Evolutionary conservation across 2,113 vertebrate genomes (phyloP).

Genomic region (Odocoileus virginianus): DNA sequence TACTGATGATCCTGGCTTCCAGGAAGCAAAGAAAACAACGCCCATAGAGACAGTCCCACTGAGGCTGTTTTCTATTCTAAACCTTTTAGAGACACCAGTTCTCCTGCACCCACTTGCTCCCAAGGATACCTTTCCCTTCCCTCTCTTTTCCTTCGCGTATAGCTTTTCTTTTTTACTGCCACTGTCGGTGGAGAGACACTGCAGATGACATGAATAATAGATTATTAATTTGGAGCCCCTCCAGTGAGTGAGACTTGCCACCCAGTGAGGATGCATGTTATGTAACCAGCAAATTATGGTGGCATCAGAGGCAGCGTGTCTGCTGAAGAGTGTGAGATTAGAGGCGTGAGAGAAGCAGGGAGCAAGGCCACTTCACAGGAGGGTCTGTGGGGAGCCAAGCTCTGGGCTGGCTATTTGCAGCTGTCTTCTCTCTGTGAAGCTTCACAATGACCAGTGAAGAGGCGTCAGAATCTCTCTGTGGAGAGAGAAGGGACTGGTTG

Average conservation of each 20-base stretch:
- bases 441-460: neutral
- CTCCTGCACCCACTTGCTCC: neutral
- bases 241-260: slow-evolving; percentile 7
- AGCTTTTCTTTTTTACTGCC: neutral
- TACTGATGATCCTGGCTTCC: accelerated
- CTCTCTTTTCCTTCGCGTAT: neutral
- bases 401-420: neutral
- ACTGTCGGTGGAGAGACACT: slow-evolving; percentile 24
- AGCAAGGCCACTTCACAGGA: neutral
- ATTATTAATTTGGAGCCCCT: slow-evolving; percentile 55
- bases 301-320: neutral
- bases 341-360: neutral
- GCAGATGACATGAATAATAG: slow-evolving; percentile 59
- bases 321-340: neutral
- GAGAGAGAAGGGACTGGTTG: neutral
- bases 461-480: neutral
- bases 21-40: neutral
- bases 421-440: neutral
- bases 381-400: neutral
- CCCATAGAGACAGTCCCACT: neutral
- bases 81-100: slow-evolving; percentile 4
- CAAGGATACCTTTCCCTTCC: accelerated
- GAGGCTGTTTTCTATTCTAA: neutral
- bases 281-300: neutral
- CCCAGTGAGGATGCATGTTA: slow-evolving; percentile 5